Evolutionary conservation across 2,888 invertebrate species (phyloP).

Genomic region (Hirtodrosophila alboralis): DNA sequence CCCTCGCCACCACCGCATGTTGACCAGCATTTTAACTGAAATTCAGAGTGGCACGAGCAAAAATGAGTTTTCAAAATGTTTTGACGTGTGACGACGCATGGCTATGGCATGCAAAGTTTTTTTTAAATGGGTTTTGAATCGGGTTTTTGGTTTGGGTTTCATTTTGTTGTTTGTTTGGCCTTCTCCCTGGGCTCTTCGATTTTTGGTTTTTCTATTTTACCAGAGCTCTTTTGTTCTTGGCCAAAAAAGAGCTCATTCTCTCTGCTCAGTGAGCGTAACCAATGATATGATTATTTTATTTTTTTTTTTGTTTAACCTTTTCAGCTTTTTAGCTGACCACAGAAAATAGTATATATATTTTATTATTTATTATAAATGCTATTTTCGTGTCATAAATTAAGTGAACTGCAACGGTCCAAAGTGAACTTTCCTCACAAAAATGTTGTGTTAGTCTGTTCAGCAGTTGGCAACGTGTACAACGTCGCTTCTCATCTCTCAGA

Average conservation of each 20-base stretch:
- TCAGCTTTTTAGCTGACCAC: constrained; percentile 2
- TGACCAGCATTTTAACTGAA: constrained; percentile 20
- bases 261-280: constrained; percentile 48
- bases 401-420: constrained; percentile 44
- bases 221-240: constrained; percentile 8
- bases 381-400: constrained; percentile 53
- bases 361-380: constrained; percentile 21
- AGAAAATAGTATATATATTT: constrained; percentile 2
- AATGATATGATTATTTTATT: constrained; percentile 48
- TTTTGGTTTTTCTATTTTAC: not conserved
- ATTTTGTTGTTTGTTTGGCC: too few relatives aligned
- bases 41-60: constrained; percentile 3
- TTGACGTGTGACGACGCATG: constrained; percentile 57
- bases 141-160: not conserved
- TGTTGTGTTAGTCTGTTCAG: not conserved
- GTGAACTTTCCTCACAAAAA: not conserved
- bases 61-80: constrained; percentile 51
- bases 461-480: constrained; percentile 5
- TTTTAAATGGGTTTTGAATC: constrained; percentile 24
- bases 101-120: constrained; percentile 41
- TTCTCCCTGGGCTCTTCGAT: too few relatives aligned
- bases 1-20: not conserved
- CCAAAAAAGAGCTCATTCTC: constrained; percentile 32
- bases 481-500: constrained; percentile 9
- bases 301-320: constrained; percentile 17